Base-by-base conservation (phyloP, 2,888 invertebrate species). In the Drosophila paramelanica region DNA sequence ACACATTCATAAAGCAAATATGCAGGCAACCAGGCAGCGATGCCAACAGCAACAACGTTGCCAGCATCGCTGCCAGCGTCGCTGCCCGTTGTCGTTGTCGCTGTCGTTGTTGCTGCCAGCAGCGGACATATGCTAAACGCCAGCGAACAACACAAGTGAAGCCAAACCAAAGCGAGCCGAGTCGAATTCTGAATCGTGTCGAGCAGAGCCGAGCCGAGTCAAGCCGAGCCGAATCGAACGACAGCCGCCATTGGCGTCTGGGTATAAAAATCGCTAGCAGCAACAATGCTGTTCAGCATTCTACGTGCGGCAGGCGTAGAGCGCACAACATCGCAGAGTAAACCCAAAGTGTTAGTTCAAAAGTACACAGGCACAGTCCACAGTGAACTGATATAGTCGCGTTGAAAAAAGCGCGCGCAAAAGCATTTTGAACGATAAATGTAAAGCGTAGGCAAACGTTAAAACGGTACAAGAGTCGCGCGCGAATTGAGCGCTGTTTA, bases 1-100 rank as follows among this genome's bases (percentile, higher is more conserved):
- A 88, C 83, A 83, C 83, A 83, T 88, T 83, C 88, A 83, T 83
- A 83, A 88, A 88, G 83, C 76, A 83, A 83, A 83, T 88, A 88
- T 88, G 88, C 77, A 77, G 79, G 80, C 86, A 73, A 43, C 33
- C 25, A 25, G 38, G n/a, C 51, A 69, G 55, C 55, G 20, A 17
- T 38, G 45, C 38, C 43, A 58, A 27, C 59, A 65, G 39, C 56
- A 39, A 50, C 62, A 64, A 10, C 39, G 27, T 31, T 46, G 61
- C 57, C 41, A 45, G 57, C 56, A 20, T 52, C 60, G 47, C 31
- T n/a, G 64, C 20, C 39, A 46, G 53, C 67, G 43, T 38, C 65
- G 66, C 50, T 52, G 58, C 42, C n/a, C 62, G 62, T 36, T 17
- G 52, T 31, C n/a, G 51, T 46, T 65, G 62, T 47, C 38, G 38